Evolutionary conservation across 2,113 vertebrate species (phyloP), one percentile per base, ranked within the genome.

Genomic region (Tachycineta bicolor): DNA sequence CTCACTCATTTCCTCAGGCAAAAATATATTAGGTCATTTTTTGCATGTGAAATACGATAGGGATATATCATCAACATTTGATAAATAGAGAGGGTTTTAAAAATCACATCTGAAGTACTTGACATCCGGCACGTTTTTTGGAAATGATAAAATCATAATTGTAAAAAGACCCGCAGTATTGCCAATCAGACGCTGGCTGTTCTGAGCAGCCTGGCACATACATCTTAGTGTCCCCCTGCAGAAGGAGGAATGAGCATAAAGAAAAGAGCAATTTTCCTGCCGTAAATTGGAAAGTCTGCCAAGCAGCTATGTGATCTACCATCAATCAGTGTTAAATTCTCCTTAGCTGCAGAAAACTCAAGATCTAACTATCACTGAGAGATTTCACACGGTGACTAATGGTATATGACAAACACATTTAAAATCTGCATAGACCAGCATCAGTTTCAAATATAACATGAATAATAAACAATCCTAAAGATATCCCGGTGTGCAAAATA

Each of bases 281-380:
- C 56, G 89, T 98, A 98, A 99, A 99, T 98, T 98, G 98, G 98
- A 99, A 99, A 98, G 98, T 98, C 98, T 99, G 98, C 98, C 98
- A 98, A 98, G 98, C 98, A 98, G 97, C 98, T 99, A 98, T 98
- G 98, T 98, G 98, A 99, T 99, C 98, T 98, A 97, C 98, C 98
- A 99, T 99, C 98, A 99, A 99, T 99, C 98, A 99, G 96, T 83
- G 97, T 98, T 98, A 98, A 98, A 98, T 98, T 99, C 98, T 98
- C 98, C 98, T 97, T 98, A 98, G 98, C 97, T 97, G 96, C 97
- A 98, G 97, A 96, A 97, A 98, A 98, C 98, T 98, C 97, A 98
- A 97, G 98, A 98, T 97, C 97, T 98, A 98, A 98, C 98, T 98
- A 98, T 98, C 98, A 98, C 98, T 98, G 97, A 97, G 97, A 98